Evolutionary conservation across 1,140 invertebrate genomes (phyloP).

Genomic region (Melanaphis sacchari): DNA sequence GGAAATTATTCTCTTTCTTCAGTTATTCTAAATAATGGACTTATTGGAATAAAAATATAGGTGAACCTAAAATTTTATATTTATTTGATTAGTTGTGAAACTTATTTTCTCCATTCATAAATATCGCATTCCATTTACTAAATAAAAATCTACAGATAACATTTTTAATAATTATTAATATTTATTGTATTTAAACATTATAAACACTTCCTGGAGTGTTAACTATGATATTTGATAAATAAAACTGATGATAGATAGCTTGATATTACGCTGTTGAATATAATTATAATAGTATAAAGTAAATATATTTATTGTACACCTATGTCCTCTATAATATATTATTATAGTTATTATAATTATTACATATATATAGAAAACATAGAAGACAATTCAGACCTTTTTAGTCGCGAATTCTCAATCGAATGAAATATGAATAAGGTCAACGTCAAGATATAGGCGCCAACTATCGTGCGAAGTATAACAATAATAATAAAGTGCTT

Average conservation of each 20-base stretch:
- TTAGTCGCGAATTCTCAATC: background rate
- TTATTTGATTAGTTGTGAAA: background rate
- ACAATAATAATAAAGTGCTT: background rate
- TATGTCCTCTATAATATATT: no score
- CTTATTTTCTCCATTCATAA: background rate
- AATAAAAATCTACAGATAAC: background rate
- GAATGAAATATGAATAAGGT: conserved; percentile 14
- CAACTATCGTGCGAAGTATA: conserved; percentile 2
- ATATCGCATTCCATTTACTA: background rate
- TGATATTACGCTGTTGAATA: background rate
- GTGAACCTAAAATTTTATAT: background rate
- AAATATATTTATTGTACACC: background rate
- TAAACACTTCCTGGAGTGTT: no score
- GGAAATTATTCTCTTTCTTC: background rate
- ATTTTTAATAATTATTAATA: background rate
- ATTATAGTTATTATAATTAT: background rate
- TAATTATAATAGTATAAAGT: background rate
- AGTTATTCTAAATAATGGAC: background rate
- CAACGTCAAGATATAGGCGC: background rate
- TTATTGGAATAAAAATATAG: background rate
- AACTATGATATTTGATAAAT: background rate
- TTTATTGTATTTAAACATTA: background rate
- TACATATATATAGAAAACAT: background rate
- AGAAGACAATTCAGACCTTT: background rate
- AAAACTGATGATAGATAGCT: background rate